phyloP scores from a whole-genome alignment of 2,113 vertebrate species.

The Siphamia tubifer region DNA sequence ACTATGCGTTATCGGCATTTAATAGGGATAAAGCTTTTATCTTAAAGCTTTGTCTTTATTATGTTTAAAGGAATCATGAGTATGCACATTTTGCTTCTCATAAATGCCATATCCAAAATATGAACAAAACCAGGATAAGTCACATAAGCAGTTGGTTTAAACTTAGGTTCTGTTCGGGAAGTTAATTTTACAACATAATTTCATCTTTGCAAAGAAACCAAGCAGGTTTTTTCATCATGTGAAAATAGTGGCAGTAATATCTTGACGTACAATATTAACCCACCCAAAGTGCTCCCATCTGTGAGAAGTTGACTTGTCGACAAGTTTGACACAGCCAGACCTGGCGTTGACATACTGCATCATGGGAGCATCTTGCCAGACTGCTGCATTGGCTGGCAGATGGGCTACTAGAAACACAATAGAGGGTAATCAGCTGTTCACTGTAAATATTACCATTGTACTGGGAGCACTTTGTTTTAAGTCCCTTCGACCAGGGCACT shows the following conservation, averaged over 20 bases:
- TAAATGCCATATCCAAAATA: no score
- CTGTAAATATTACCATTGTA: not conserved
- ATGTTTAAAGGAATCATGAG: no score
- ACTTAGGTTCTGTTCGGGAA: not conserved
- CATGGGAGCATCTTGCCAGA: conserved; percentile 15
- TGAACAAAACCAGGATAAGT: no score
- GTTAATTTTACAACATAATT: no score
- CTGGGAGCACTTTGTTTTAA: not conserved
- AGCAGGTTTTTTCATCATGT: not conserved
- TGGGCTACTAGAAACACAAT: not conserved
- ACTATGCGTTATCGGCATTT: no score
- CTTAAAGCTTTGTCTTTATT: no score
- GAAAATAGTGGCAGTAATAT: not conserved
- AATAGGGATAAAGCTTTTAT: no score
- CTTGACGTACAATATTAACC: not conserved
- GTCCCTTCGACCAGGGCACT: not conserved
- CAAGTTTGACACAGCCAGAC: conserved; percentile 23
- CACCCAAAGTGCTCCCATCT: conserved; percentile 23
- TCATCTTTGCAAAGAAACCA: not conserved
- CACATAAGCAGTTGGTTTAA: no score
- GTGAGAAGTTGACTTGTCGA: conserved; percentile 6
- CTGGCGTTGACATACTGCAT: conserved; percentile 44
- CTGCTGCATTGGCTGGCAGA: conserved; percentile 14
- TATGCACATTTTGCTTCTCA: no score
- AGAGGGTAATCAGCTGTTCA: not conserved